phyloP scores from a whole-genome alignment of 2,888 invertebrate species.

The Nudaria mundana region DNA sequence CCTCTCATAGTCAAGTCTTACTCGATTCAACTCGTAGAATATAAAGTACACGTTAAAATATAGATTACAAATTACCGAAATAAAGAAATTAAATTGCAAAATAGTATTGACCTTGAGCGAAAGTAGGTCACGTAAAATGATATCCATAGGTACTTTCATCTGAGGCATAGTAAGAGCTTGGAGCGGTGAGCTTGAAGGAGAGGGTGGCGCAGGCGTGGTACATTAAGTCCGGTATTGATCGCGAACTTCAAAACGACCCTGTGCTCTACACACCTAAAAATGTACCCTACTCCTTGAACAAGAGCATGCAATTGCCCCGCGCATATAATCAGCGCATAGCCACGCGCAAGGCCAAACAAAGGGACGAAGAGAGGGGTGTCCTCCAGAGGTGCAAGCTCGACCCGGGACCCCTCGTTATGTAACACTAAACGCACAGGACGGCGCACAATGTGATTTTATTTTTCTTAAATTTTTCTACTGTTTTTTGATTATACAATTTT shows the following conservation, averaged over 20 bases:
- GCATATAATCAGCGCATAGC: constrained; percentile 31
- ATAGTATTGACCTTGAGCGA: constrained; percentile 49
- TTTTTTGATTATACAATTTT: constrained; percentile 76
- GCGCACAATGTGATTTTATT: constrained; percentile 81
- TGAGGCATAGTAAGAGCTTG: constrained; percentile 45
- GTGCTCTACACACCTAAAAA: constrained; percentile 20
- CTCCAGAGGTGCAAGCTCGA: constrained; percentile 49
- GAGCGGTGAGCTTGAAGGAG: constrained; percentile 30
- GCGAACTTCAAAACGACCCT: constrained; percentile 12
- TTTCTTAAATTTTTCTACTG: constrained; percentile 69
- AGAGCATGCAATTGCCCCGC: constrained; percentile 31
- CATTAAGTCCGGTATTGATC: constrained; percentile 33
- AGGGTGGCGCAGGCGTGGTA: constrained; percentile 36
- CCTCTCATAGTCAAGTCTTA: too few species aligned
- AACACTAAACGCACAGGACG: constrained; percentile 79
- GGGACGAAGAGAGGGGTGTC: constrained; percentile 42
- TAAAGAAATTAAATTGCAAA: too few species aligned
- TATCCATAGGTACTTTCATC: constrained; percentile 44
- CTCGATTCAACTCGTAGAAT: too few species aligned
- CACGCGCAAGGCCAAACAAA: constrained; percentile 39
- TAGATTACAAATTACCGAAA: too few species aligned
- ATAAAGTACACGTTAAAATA: too few species aligned
- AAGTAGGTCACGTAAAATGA: constrained; percentile 38
- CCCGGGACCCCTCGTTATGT: constrained; percentile 75
- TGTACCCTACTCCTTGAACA: constrained; percentile 9